Evolutionary conservation across 2,113 vertebrate genomes (phyloP).

Genomic region (Trogon surrucura): DNA sequence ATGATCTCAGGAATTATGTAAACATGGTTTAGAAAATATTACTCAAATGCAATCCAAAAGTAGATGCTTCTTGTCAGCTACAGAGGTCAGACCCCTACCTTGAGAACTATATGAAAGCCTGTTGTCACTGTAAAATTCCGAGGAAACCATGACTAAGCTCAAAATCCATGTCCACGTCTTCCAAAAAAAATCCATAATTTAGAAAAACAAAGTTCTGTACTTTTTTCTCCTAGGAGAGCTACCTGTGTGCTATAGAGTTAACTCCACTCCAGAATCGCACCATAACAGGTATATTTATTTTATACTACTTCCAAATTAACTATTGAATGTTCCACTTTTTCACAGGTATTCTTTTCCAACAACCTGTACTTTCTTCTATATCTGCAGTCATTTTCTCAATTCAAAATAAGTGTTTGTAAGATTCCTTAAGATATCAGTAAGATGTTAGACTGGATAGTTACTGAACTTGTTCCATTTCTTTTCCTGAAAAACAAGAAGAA

Average conservation of each 20-base stretch:
- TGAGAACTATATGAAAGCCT: constrained; percentile 93
- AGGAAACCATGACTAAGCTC: constrained; percentile 93
- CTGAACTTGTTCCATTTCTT: constrained; percentile 82
- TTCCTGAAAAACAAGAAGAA: constrained; percentile 78
- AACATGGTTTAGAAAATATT: background rate
- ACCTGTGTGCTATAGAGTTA: constrained; percentile 83
- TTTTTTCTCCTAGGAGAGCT: constrained; percentile 76
- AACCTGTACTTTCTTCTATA: constrained; percentile 74
- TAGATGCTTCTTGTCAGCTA: background rate
- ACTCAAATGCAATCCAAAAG: background rate
- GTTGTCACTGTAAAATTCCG: constrained; percentile 88
- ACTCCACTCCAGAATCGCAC: constrained; percentile 81
- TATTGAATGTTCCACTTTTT: constrained; percentile 73
- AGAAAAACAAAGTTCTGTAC: constrained; percentile 79
- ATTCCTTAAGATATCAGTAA: constrained; percentile 80
- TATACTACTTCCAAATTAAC: constrained; percentile 71
- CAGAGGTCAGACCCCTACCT: constrained; percentile 82
- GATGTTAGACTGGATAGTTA: constrained; percentile 79
- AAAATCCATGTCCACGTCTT: constrained; percentile 98
- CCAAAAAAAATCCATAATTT: constrained; percentile 99
- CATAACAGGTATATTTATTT: constrained; percentile 86
- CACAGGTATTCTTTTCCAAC: constrained; percentile 76
- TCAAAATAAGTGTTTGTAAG: constrained; percentile 73
- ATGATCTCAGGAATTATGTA: background rate
- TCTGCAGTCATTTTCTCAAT: constrained; percentile 85